phyloP scores from a whole-genome alignment of 2,888 invertebrate species.

The Dysmachus trigonus region DNA sequence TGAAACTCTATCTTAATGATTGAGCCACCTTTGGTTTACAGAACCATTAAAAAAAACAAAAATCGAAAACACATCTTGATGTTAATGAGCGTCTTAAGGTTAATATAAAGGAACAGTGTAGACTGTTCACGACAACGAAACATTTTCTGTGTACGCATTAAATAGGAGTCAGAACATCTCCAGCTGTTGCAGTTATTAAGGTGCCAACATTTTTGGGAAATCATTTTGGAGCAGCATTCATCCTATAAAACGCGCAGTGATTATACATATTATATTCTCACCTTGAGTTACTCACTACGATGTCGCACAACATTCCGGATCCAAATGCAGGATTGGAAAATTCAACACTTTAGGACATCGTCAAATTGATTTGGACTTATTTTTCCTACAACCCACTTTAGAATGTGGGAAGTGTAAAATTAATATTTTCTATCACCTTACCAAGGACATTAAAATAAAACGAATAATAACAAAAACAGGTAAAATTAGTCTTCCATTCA shows the following conservation, averaged over 20 bases:
- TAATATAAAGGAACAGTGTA: background rate
- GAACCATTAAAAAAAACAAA: background rate
- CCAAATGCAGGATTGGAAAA: background rate
- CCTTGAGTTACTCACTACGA: background rate
- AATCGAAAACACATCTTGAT: background rate
- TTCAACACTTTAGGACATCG: background rate
- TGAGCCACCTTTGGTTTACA: background rate
- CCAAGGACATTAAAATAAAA: background rate
- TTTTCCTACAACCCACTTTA: background rate
- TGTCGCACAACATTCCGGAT: background rate
- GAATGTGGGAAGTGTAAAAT: background rate
- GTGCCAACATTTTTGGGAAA: background rate
- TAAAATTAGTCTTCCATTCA: background rate
- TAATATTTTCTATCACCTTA: background rate
- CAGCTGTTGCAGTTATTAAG: background rate
- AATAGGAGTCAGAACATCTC: background rate
- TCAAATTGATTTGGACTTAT: background rate
- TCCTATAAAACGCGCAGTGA: background rate
- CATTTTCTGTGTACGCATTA: background rate
- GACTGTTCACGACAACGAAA: background rate
- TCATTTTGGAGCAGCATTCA: background rate
- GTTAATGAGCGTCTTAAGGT: background rate
- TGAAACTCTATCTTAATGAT: background rate
- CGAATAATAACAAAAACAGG: background rate
- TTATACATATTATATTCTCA: background rate